Base-by-base conservation (phyloP, 1,140 invertebrate genomes). In the Anagrus nilaparvatae region DNA sequence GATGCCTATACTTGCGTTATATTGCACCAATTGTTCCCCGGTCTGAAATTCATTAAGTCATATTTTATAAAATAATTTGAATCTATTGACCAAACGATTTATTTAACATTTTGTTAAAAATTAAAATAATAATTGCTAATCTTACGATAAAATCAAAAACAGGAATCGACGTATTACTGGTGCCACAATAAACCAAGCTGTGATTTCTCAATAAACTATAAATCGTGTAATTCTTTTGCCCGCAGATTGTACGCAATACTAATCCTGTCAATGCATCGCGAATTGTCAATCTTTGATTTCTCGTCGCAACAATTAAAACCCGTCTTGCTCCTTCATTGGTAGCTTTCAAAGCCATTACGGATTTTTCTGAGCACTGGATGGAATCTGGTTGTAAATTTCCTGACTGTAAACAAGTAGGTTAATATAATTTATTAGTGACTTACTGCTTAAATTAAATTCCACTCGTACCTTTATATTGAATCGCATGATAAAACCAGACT, bases 81-180 rank as follows among this genome's bases (percentile, higher is more conserved):
- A 30, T 30, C 12, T 13, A 12, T 21, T 8, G 7, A 40, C 18
- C 6, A 5, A 21, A 24, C 14, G 7, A 17, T 29, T 23, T 27
- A 49, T 34, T 37, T 34, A 38, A 28, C 4, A 19, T n/a, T n/a
- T n/a, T n/a, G 6, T 13, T 30, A 5, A 27, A 27, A 3, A 28
- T 18, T 21, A 8, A 14, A 21, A 8, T 21, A 32, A 17, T 31
- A 25, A 3, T 33, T 33, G 6, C 19, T 33, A 17, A 9, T 7
- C 66, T 74, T 51, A 81, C 79, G 30, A 65, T 69, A 59, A 81
- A 81, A 59, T 81, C 77, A 52, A 78, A 78, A 25, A 77, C 74
- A 42, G 72, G 74, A 58, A 82, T 76, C 39, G 76, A 71, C 44
- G 72, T 73, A 36, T 70, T 74, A 44, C 77, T 79, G 1, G 79